Evolutionary conservation across 92 coral and sea anemone species (phyloP).

Genomic region (Isaurus tuberculatus): DNA sequence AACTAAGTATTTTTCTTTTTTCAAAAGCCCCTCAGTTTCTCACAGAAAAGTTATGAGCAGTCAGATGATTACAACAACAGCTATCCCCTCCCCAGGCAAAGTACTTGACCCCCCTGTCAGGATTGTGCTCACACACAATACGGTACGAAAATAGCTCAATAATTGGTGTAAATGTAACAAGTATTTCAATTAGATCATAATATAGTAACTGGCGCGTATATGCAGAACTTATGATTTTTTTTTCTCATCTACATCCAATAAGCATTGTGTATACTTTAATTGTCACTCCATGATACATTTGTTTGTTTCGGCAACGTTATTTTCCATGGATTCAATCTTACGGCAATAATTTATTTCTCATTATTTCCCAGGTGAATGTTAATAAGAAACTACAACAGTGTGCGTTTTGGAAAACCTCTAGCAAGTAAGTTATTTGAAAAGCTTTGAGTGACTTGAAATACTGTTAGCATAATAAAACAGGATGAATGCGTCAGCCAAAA

Average conservation of each 20-base stretch:
- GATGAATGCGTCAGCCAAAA: no score
- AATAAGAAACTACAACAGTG: slow-evolving; percentile 79
- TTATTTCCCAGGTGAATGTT: slow-evolving; percentile 67
- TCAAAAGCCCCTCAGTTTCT: slow-evolving; percentile 10
- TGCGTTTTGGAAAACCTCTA: slow-evolving; percentile 75
- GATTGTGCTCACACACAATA: slow-evolving; percentile 77
- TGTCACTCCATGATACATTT: no score
- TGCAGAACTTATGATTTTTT: no score
- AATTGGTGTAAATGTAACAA: no score
- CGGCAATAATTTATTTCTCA: neutral
- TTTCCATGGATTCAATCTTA: no score
- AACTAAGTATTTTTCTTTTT: no score
- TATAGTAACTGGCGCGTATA: no score
- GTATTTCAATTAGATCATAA: no score
- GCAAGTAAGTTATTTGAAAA: slow-evolving; percentile 50
- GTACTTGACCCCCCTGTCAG: slow-evolving; percentile 84
- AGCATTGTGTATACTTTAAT: no score
- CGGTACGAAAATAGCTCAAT: slow-evolving; percentile 52
- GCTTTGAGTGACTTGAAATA: neutral
- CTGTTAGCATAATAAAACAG: no score
- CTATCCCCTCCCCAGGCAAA: slow-evolving; percentile 68
- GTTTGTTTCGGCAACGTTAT: no score
- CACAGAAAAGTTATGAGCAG: slow-evolving; percentile 61
- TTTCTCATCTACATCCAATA: no score
- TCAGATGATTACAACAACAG: slow-evolving; percentile 72